phyloP scores from a whole-genome alignment of 2,888 invertebrate species.

The Athalia circularis region DNA sequence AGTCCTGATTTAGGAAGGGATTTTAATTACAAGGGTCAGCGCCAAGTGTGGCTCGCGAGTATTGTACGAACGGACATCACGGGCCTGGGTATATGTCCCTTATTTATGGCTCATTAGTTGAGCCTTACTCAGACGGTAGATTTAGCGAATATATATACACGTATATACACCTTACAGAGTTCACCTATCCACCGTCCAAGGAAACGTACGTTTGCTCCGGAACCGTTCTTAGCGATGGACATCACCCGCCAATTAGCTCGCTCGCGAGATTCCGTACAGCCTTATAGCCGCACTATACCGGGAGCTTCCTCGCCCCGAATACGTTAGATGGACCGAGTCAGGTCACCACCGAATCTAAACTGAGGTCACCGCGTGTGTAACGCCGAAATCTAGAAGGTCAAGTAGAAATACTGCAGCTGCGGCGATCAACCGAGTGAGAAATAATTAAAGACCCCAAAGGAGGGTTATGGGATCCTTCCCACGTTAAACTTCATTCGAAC shows the following conservation, averaged over 20 bases:
- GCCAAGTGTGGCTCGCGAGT: conserved; percentile 53
- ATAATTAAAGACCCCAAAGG: no score
- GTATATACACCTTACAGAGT: no score
- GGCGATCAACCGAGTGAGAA: not conserved
- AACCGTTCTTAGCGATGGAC: conserved; percentile 43
- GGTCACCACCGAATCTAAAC: conserved; percentile 36
- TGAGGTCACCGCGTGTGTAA: not conserved
- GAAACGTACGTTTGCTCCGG: conserved; percentile 18
- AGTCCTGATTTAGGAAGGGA: conserved; percentile 71
- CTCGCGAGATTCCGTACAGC: not conserved
- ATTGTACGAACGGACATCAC: conserved; percentile 18
- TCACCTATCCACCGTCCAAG: not conserved
- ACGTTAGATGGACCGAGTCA: conserved; percentile 37
- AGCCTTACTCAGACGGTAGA: conserved; percentile 60
- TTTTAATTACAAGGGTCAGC: conserved; percentile 71
- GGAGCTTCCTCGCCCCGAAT: not conserved
- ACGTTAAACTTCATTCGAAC: no score
- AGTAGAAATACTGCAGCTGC: not conserved
- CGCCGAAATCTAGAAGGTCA: conserved; percentile 12
- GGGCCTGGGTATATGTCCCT: conserved; percentile 60
- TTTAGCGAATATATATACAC: conserved; percentile 54
- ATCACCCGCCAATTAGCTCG: conserved; percentile 30
- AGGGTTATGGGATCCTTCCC: no score
- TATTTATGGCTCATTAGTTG: conserved; percentile 69
- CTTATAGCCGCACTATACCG: no score